Evolutionary conservation across 1,140 invertebrate genomes (phyloP).

Genomic region (Chionoecetes opilio): DNA sequence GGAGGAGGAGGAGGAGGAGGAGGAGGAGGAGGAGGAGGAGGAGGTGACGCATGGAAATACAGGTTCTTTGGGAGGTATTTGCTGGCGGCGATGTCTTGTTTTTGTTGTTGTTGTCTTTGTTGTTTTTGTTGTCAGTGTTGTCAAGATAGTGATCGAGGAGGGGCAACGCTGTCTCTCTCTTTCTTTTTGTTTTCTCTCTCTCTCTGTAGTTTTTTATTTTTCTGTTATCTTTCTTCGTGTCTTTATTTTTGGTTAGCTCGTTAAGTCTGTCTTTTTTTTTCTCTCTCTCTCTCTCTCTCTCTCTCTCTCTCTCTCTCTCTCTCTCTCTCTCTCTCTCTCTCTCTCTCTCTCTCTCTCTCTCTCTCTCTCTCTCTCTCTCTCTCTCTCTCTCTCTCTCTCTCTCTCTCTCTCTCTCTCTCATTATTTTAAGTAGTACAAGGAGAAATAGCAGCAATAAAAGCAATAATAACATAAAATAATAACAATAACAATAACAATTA

Average conservation of each 20-base stretch:
- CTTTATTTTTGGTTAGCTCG: neutral
- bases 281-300: constrained; percentile 50
- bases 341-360: too few species aligned
- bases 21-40: constrained; percentile 14
- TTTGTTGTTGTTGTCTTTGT: neutral
- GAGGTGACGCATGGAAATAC: neutral
- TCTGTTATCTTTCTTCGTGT: constrained; percentile 39
- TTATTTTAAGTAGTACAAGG: too few species aligned
- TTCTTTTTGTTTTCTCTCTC: too few species aligned
- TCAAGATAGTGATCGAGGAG: neutral
- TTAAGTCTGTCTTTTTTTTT: neutral
- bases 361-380: constrained; percentile 35
- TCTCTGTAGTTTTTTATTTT: too few species aligned
- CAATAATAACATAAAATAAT: too few species aligned
- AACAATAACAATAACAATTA: too few species aligned
- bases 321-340: neutral
- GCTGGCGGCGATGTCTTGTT: neutral
- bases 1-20: neutral
- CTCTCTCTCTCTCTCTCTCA: constrained; percentile 46
- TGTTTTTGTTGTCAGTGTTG: neutral
- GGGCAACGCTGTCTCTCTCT: neutral
- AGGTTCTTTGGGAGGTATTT: neutral
- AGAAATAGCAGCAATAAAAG: too few species aligned
- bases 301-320: constrained; percentile 50
- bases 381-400: constrained; percentile 55